A percentile compares a stretch with the other conserved stretches of the same genome.
Evolutionary conservation across 2,888 invertebrate genomes (phyloP).

Genomic region (Ceriagrion tenellum): DNA sequence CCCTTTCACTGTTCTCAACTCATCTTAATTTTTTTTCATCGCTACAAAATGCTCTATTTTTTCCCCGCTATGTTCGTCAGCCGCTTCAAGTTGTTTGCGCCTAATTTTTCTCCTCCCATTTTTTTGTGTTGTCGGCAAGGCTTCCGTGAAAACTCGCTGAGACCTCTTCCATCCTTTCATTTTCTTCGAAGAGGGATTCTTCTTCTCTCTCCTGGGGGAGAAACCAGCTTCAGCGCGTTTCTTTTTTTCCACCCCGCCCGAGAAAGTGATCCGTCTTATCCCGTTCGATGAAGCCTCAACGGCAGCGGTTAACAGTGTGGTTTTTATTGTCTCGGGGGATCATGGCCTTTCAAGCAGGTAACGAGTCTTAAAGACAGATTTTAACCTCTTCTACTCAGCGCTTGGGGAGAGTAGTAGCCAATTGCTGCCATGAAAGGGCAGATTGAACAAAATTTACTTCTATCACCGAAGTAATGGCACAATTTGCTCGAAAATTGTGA

Average conservation of each 20-base stretch:
- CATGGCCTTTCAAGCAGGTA: neutral
- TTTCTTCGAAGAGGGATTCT: neutral
- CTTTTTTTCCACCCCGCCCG: neutral
- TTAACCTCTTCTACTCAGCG: neutral
- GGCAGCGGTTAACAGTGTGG: neutral
- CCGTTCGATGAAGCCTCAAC: neutral
- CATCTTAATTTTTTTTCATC: neutral
- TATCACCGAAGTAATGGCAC: neutral
- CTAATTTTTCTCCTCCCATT: neutral
- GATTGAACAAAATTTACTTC: neutral
- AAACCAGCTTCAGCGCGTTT: neutral
- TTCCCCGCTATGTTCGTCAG: neutral
- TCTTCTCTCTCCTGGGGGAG: neutral
- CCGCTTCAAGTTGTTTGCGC: neutral
- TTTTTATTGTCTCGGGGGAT: conserved; percentile 2
- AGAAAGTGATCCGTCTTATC: neutral
- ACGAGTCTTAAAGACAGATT: neutral
- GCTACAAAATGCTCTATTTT: neutral
- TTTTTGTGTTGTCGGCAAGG: neutral
- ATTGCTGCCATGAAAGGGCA: neutral
- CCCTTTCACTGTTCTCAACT: neutral
- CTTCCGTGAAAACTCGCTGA: neutral
- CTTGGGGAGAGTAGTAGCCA: neutral
- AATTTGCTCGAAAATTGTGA: neutral
- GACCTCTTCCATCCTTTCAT: neutral